A percentile compares a stretch with the other conserved stretches of the same genome.
These are phyloP conservation scores for Cephus sareptanus DNA, from an alignment of 2,888 invertebrate species.

Conservation along the genomic window DNA sequence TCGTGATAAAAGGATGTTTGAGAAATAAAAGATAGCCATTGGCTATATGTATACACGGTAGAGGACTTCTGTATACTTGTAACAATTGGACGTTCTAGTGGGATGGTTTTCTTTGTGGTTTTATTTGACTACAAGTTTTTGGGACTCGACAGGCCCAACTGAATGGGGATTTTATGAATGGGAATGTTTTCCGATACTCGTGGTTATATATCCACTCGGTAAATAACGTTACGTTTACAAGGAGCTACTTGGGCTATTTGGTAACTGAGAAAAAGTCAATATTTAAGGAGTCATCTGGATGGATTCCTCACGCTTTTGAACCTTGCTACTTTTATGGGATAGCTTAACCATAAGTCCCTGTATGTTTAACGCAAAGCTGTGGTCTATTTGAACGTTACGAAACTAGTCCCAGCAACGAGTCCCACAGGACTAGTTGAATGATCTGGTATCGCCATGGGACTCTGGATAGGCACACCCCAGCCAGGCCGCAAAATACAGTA, in stretches of 20 bases:
- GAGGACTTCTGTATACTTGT: neutral
- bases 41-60: neutral
- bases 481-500: slow-evolving; percentile 38
- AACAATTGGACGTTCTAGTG: neutral
- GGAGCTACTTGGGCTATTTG: neutral
- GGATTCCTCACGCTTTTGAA: neutral
- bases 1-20: neutral
- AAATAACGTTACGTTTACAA: neutral
- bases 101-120: neutral
- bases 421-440: slow-evolving; percentile 34
- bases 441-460: slow-evolving; percentile 42
- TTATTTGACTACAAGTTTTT: neutral
- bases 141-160: neutral
- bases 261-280: neutral
- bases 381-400: neutral
- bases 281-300: neutral
- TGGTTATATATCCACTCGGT: neutral
- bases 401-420: slow-evolving; percentile 12
- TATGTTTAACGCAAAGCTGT: neutral
- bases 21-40: slow-evolving; percentile 36
- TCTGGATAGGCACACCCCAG: slow-evolving; percentile 34
- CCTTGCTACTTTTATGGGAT: neutral
- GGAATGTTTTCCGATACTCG: neutral
- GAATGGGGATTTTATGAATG: neutral
- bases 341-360: neutral